Conservation (phyloP, 2,113 vertebrate species). For the Oenanthe melanoleuca region DNA sequence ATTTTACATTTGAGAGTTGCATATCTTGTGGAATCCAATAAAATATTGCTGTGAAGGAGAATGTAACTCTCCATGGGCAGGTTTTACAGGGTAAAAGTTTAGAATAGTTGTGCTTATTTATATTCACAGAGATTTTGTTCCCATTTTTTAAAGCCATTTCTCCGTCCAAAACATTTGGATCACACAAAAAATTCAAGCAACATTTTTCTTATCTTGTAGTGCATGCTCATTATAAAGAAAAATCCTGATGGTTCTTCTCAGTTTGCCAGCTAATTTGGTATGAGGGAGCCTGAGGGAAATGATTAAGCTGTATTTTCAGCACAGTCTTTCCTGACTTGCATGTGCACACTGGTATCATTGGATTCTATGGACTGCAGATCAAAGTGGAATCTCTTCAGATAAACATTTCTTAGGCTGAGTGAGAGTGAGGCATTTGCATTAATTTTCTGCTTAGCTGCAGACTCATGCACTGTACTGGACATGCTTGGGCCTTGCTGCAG, state of each 20-base stretch:
- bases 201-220: not conserved
- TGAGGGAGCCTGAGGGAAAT: not conserved
- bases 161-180: not conserved
- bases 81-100: not conserved
- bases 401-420: not conserved
- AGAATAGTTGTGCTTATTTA: not conserved
- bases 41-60: not conserved
- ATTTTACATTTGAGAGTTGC: not conserved
- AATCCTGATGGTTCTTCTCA: not conserved
- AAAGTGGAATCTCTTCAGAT: not conserved
- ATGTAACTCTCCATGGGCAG: not conserved
- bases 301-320: not conserved
- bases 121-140: not conserved
- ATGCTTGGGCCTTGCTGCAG: not conserved
- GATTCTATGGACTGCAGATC: not conserved
- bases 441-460: not conserved
- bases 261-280: not conserved
- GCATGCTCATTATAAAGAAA: not conserved
- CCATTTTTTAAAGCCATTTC: not conserved
- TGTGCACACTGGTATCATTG: not conserved
- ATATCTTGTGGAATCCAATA: not conserved
- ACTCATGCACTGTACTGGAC: fast-evolving
- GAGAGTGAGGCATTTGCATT: not conserved
- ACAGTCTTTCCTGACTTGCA: not conserved
- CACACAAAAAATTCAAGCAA: not conserved